These are phyloP conservation scores for Limnephilus rhombicus DNA, from an alignment of 2,888 invertebrate genomes.

Conservation along the genomic window DNA sequence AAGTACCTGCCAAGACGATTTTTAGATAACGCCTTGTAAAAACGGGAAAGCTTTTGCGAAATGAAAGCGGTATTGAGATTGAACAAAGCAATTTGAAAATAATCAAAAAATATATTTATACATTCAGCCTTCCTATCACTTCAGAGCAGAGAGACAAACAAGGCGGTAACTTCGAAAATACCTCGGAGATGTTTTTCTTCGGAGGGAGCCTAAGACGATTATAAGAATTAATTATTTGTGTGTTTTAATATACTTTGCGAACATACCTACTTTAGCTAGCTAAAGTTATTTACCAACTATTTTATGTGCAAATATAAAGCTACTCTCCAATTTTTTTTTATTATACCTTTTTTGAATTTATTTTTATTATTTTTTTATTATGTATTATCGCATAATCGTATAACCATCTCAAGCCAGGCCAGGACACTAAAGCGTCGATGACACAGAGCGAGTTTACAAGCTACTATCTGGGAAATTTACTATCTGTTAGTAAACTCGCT, in stretches of 20 bases:
- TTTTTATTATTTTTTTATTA: no score
- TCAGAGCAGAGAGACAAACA: constrained; percentile 29
- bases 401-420: no score
- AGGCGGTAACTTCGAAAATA: constrained; percentile 17
- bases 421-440: no score
- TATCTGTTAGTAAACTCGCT: no score
- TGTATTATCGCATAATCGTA: no score
- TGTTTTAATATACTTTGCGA: no score
- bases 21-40: neutral
- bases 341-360: no score
- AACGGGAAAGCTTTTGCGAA: neutral
- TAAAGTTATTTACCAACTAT: no score
- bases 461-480: no score
- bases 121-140: constrained; percentile 19
- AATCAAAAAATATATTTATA: constrained; percentile 35
- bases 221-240: neutral
- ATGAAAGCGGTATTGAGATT: neutral
- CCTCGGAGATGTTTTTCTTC: neutral
- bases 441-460: no score
- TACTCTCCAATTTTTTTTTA: neutral
- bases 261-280: no score
- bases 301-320: neutral
- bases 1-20: neutral
- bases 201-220: neutral
- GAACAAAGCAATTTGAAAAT: constrained; percentile 30